Conservation (phyloP, 2,888 invertebrate species). For the Drosophila pegasa region DNA sequence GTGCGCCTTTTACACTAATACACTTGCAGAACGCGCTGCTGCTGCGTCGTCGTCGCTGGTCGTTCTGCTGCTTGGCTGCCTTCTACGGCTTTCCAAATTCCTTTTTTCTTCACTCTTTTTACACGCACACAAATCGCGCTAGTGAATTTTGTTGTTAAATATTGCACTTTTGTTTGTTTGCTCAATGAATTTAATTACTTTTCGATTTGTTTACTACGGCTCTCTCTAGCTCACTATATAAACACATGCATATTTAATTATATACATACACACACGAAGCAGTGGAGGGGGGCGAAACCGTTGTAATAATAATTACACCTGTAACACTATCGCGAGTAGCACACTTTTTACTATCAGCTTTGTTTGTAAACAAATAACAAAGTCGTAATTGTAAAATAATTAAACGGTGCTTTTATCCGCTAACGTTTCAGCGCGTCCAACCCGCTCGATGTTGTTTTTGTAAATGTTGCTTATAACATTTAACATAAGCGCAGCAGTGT, state of each 20-base stretch:
- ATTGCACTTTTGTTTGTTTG: conserved; percentile 58
- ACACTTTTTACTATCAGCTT: conserved; percentile 32
- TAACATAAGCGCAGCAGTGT: conserved; percentile 34
- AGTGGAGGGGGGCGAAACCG: conserved; percentile 29
- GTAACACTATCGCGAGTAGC: conserved; percentile 41
- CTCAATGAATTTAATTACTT: conserved; percentile 31
- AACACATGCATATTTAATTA: conserved; percentile 27
- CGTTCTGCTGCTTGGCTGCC: conserved; percentile 51
- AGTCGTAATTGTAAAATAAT: conserved; percentile 61
- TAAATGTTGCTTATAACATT: conserved; percentile 47
- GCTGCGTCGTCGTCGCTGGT: conserved; percentile 49
- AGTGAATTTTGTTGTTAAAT: conserved; percentile 23
- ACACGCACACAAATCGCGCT: conserved; percentile 42
- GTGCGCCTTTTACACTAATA: conserved; percentile 65
- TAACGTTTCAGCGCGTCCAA: conserved; percentile 53
- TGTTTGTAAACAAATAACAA: conserved; percentile 63
- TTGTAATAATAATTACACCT: conserved; percentile 48
- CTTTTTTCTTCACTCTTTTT: conserved; percentile 29
- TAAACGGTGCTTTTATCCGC: conserved; percentile 49
- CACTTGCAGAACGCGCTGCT: conserved; percentile 66
- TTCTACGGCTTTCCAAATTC: conserved; percentile 58
- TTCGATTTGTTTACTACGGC: conserved; percentile 51
- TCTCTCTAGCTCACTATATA: conserved; percentile 3
- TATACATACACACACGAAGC: conserved; percentile 36
- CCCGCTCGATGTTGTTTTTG: conserved; percentile 59